Percentiles rank a stretch among this genome's conserved stretches.
Conservation (phyloP, 2,113 vertebrate species). For the Planiliza haematocheilus region DNA sequence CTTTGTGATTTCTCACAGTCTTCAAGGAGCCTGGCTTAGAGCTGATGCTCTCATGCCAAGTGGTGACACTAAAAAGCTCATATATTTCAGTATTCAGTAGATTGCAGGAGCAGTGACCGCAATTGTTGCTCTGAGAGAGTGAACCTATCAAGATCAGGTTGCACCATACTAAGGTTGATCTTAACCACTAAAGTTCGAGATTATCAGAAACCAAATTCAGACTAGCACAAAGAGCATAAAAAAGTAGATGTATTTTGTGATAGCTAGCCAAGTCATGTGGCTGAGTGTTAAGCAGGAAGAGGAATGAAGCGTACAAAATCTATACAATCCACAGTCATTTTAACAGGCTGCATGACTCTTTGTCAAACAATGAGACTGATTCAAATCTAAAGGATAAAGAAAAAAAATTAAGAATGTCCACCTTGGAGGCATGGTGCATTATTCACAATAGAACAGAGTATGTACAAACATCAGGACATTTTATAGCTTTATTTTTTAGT, state of each 20-base stretch:
- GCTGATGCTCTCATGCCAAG: conserved; percentile 43
- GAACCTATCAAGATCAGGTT: conserved; percentile 54
- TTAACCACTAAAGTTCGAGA: conserved; percentile 45
- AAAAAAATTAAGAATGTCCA: conserved; percentile 61
- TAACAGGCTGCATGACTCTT: conserved; percentile 48
- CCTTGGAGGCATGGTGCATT: conserved; percentile 50
- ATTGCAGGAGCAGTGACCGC: conserved; percentile 31
- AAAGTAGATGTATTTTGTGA: conserved; percentile 55
- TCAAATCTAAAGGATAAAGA: conserved; percentile 60
- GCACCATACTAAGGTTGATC: conserved; percentile 26
- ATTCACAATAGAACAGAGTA: conserved; percentile 44
- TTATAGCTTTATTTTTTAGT: conserved; percentile 40
- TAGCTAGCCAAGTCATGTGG: conserved; percentile 70
- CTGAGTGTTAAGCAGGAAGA: conserved; percentile 63
- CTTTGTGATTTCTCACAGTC: conserved; percentile 65
- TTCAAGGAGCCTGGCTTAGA: conserved; percentile 52
- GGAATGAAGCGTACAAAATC: conserved; percentile 67
- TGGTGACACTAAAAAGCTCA: conserved; percentile 26
- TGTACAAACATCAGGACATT: conserved; percentile 57
- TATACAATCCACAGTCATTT: conserved; percentile 70
- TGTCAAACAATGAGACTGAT: conserved; percentile 73
- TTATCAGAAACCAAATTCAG: conserved; percentile 60
- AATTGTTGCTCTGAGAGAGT: conserved; percentile 32
- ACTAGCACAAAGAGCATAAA: conserved; percentile 45
- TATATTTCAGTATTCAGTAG: conserved; percentile 30